Conservation (phyloP, 2,797 vertebrate genomes). For the Takifugu ocellatus region DNA sequence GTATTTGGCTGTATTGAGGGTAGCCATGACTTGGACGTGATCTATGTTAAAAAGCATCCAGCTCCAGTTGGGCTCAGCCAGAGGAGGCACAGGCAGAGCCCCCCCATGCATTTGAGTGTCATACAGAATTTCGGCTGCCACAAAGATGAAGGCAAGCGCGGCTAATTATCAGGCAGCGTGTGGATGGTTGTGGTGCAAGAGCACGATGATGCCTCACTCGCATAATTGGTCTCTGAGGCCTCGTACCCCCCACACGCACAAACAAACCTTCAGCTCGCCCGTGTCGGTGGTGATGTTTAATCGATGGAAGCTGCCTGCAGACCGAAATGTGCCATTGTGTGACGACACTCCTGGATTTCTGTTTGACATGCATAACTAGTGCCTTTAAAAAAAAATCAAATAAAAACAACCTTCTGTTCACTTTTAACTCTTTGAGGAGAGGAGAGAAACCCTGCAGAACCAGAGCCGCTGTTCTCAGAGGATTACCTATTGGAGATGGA, state of each 20-base stretch:
- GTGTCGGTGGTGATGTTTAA: neutral
- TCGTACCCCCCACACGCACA: conserved; percentile 1
- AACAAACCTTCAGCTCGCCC: conserved; percentile 1
- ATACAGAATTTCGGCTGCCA: conserved; percentile 16
- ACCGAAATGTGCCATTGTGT: neutral
- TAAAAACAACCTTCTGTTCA: conserved; percentile 1
- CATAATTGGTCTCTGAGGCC: conserved; percentile 51
- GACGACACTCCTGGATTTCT: conserved; percentile 13
- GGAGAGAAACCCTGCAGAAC: neutral
- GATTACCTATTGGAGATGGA: conserved; percentile 46
- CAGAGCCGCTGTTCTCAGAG: conserved; percentile 1
- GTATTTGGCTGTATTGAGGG: too few relatives aligned
- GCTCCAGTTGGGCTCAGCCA: too few relatives aligned
- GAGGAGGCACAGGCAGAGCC: too few relatives aligned
- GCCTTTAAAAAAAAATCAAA: too few relatives aligned
- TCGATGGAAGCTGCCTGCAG: neutral
- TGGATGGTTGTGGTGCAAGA: conserved; percentile 24
- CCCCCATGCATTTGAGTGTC: neutral
- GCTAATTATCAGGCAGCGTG: conserved; percentile 40
- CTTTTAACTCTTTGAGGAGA: neutral
- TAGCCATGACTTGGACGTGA: too few relatives aligned
- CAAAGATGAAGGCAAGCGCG: conserved; percentile 23
- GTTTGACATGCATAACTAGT: conserved; percentile 6
- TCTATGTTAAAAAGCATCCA: too few relatives aligned
- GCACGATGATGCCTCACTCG: conserved; percentile 31